Conservation (phyloP, 2,888 invertebrate species). For the Cheilosia scutellata region DNA sequence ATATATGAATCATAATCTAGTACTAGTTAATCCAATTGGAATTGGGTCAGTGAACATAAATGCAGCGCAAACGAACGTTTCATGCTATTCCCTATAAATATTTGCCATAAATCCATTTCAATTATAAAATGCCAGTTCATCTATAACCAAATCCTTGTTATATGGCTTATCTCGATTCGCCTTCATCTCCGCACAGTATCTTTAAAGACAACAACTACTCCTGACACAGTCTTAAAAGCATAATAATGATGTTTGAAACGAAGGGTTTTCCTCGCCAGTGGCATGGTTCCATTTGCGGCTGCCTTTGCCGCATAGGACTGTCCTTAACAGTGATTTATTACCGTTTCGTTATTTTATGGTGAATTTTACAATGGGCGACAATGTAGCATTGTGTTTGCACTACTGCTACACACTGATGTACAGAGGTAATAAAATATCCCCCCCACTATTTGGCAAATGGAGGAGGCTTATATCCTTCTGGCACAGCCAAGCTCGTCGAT, state of each 20-base stretch:
- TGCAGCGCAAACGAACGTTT: too few species aligned
- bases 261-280: slow-evolving; percentile 8
- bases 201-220: neutral
- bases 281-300: neutral
- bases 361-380: slow-evolving; percentile 58
- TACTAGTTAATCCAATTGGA: too few species aligned
- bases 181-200: neutral
- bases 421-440: slow-evolving; percentile 29
- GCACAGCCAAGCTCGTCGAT: slow-evolving; percentile 26
- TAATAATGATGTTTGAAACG: slow-evolving; percentile 30
- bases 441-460: neutral
- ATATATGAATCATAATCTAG: too few species aligned
- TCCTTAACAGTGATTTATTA: slow-evolving; percentile 47
- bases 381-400: slow-evolving; percentile 58
- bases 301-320: slow-evolving; percentile 21
- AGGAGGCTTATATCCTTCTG: slow-evolving; percentile 1
- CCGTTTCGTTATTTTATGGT: slow-evolving; percentile 40
- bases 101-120: slow-evolving; percentile 9
- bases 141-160: neutral
- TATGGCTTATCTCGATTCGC: neutral
- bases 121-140: neutral
- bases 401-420: slow-evolving; percentile 21
- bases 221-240: neutral
- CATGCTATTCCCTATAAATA: too few species aligned
- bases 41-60: too few species aligned